Evolutionary conservation across 2,888 invertebrate genomes (phyloP), one percentile per base, ranked within the genome.

Genomic region (Amphipoea lucens): DNA sequence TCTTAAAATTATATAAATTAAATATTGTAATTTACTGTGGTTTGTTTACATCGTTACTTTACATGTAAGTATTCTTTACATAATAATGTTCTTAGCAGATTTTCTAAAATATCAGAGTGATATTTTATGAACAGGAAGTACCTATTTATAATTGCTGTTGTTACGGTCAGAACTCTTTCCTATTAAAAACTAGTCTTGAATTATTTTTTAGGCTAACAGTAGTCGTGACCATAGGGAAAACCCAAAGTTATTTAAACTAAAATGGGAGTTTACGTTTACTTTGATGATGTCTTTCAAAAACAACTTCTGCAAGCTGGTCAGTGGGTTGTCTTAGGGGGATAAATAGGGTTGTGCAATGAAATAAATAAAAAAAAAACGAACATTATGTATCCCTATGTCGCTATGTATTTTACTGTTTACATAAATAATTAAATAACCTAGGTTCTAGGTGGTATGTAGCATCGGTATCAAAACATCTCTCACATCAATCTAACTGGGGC

Each of bases 61-160:
- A 48, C 54, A 69, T 74, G 83, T 83, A 81, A 83, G 83, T 83
- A 40, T 62, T 42, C 74, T 79, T 76, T 65, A 40, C 1, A 0
- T 74, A 54, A 9, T 80, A 14, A 17, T 80, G 7, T 3, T 14
- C 0, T 20, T n/a, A 0, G 4, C 7, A 29, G 17, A 42, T 67
- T 79, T 68, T 23, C 36, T 4, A 68, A 62, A n/a, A n/a, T n/a
- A 78, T 20, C 48, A 78, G 17, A 51, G 17, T 42, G 14, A 4
- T 51, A 51, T 6, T 78, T 5, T 23, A 36, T 17, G 6, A 57
- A 48, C 17, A 29, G 7, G 4, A 42, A 66, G 11, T 45, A 45
- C 45, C 45, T 1, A 66, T n/a, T n/a, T 42, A 17, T 45, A 57
- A 57, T 20, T 12, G 5, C 20, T 45, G n/a, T 36, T 74, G 48